phyloP scores from a whole-genome alignment of 2,113 vertebrate genomes.

The Emydocephalus ijimae region DNA sequence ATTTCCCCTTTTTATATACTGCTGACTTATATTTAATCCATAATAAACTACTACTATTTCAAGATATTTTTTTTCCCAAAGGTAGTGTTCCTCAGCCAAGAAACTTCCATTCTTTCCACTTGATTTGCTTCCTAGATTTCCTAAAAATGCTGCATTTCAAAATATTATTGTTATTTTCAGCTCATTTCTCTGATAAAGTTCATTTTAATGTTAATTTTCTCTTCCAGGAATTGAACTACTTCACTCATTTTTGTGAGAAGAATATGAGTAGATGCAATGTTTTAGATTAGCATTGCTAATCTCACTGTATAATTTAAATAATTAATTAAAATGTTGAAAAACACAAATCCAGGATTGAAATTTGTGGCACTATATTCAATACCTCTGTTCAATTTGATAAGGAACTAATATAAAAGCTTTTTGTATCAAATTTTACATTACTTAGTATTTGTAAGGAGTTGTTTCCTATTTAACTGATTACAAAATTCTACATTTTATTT shows the following conservation, averaged over 20 bases:
- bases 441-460: neutral
- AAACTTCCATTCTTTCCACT: neutral
- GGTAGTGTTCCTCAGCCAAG: neutral
- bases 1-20: neutral
- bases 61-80: neutral
- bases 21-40: neutral
- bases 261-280: no score
- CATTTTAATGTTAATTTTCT: neutral
- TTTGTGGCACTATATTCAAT: neutral
- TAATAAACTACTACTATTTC: neutral
- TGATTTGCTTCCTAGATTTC: neutral
- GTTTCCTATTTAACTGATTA: neutral
- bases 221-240: neutral
- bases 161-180: neutral
- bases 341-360: neutral
- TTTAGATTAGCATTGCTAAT: neutral
- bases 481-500: neutral
- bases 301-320: neutral
- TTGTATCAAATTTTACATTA: neutral
- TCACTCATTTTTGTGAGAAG: neutral
- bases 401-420: neutral
- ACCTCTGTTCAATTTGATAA: neutral
- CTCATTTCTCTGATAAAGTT: neutral
- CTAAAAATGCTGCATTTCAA: neutral
- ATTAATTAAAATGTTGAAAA: neutral